Percentiles rank a stretch among this genome's conserved stretches.
Conservation (phyloP, 2,113 vertebrate genomes). For the Apteryx owenii region DNA sequence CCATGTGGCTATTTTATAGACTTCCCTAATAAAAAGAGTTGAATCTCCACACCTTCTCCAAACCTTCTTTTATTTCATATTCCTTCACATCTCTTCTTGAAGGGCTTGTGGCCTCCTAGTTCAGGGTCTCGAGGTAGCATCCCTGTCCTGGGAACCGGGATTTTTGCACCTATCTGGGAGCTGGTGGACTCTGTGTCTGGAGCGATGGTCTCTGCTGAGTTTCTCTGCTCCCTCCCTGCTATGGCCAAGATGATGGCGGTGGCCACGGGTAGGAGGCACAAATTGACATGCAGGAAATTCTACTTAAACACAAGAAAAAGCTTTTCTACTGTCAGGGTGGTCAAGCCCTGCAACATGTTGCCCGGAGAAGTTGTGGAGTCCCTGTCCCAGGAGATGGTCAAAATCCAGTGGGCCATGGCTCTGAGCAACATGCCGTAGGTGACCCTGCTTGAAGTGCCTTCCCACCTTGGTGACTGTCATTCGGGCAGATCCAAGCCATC, state of each 20-base stretch:
- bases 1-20: slow-evolving; percentile 86
- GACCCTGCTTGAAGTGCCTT: background rate
- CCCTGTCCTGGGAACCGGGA: background rate
- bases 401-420: accelerated
- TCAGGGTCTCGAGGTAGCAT: background rate
- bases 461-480: background rate
- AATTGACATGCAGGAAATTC: background rate
- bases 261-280: accelerated
- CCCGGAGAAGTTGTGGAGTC: background rate
- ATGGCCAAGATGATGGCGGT: too few species aligned
- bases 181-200: accelerated
- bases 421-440: background rate
- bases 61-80: background rate
- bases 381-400: background rate
- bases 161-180: background rate
- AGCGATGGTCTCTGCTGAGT: background rate
- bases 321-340: accelerated
- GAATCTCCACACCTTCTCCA: background rate
- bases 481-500: background rate
- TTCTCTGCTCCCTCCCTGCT: too few species aligned
- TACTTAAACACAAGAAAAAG: background rate
- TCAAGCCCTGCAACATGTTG: accelerated
- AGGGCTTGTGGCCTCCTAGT: background rate
- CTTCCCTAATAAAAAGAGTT: slow-evolving; percentile 88
- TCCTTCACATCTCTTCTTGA: background rate